Evolutionary conservation across 2,797 vertebrate species (phyloP).

Genomic region (Cossypha niveicapilla): DNA sequence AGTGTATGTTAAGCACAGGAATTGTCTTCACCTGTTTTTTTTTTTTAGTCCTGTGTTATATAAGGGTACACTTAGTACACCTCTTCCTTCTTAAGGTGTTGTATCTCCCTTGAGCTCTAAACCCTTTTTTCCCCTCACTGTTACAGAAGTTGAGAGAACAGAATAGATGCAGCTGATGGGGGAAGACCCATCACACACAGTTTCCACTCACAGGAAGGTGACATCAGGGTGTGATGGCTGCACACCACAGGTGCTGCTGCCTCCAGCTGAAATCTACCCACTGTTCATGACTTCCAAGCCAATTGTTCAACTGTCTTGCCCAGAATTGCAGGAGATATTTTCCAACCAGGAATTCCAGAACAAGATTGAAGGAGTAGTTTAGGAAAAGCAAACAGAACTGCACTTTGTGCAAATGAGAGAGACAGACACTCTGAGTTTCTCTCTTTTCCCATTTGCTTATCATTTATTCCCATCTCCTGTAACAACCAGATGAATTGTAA

Average conservation of each 20-base stretch:
- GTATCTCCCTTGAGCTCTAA: not conserved
- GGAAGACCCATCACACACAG: not conserved
- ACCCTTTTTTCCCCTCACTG: not conserved
- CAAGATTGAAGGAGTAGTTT: not conserved
- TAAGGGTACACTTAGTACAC: not conserved
- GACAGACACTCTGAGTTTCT: not conserved
- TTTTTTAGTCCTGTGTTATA: not conserved
- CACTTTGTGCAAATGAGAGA: not conserved
- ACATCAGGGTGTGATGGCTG: not conserved
- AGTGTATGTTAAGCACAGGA: not conserved
- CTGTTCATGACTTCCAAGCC: accelerated
- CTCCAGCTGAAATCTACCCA: not conserved
- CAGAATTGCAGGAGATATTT: not conserved
- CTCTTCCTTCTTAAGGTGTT: not conserved
- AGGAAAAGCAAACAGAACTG: not conserved
- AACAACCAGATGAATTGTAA: not conserved
- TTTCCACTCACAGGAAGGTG: not conserved
- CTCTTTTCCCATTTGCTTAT: not conserved
- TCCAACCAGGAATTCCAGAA: not conserved
- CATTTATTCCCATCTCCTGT: not conserved
- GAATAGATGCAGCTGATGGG: not conserved
- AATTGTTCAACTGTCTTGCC: not conserved
- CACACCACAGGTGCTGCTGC: not conserved
- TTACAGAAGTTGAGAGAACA: not conserved
- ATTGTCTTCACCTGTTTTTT: accelerated